Base-by-base conservation (phyloP, 1,140 invertebrate species). In the Amphibalanus amphitrite region DNA sequence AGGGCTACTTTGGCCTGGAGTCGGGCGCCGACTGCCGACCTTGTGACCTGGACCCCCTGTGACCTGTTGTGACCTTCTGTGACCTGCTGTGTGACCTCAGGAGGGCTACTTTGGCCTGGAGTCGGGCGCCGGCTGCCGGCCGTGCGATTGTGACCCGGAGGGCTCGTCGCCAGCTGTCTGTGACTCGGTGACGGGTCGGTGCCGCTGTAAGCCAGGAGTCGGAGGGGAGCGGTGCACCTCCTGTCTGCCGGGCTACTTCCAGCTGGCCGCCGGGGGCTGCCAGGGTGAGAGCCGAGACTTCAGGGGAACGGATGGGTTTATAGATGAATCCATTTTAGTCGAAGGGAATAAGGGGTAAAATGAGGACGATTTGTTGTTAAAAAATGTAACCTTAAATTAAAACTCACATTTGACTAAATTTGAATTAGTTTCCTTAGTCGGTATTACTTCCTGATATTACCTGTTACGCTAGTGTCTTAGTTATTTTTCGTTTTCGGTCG, bases 191-290 rank as follows among this genome's bases (percentile, higher is more conserved):
- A 89, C 84, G 28, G 94, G 94, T 8, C 86, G 89, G 75, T 98
- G 95, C 80, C 70, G 71, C 30, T 75, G 72, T 64, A 70, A 72
- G 38, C 72, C 72, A 1, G 71, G 70, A 3, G 72, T 75, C 29
- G 71, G 71, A 10, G 71, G 72, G 17, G 65, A 40, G 0, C 70
- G 73, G 13, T 75, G 72, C 69, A 71, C 72, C 65, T 29, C 72
- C 69, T 97, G 93, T 80, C 88, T 92, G 80, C 88, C 90, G 23
- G 91, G 91, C 28, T 93, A 88, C 78, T 93, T 93, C 76, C 87
- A 86, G 47, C 85, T 88, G 28, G 91, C 90, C 64, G 88, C 89
- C 79, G 85, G 86, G 74, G 92, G 93, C 73, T 96, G 93, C 80
- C 88, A 90, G 79, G 89, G 92, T 95, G 87, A 88, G n/a, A n/a